A percentile compares a stretch with the other conserved stretches of the same genome.
Evolutionary conservation across 2,888 invertebrate species (phyloP).

Genomic region (Cheilosia vulpina): DNA sequence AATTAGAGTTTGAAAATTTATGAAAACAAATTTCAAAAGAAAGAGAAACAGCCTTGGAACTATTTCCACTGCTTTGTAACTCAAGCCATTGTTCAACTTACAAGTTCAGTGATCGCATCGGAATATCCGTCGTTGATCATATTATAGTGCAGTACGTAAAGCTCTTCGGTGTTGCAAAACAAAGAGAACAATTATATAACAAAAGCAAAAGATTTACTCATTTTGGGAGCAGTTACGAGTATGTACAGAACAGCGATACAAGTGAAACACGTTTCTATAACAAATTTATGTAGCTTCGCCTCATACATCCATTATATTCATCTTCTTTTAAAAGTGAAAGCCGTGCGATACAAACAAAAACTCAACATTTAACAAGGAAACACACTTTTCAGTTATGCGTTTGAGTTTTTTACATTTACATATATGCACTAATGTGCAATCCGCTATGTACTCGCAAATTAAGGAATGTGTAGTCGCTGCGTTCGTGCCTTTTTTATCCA

Average conservation of each 20-base stretch:
- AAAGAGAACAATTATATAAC: conserved; percentile 60
- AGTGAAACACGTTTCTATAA: conserved; percentile 23
- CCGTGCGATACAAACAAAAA: conserved; percentile 15
- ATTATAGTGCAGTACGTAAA: conserved; percentile 34
- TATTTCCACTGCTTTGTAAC: conserved; percentile 29
- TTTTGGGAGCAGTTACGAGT: not conserved
- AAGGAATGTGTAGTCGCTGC: not conserved
- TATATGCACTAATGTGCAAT: conserved; percentile 22
- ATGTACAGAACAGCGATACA: conserved; percentile 1
- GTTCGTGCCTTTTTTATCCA: not conserved
- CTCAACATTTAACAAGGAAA: conserved; percentile 16
- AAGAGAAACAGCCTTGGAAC: conserved; percentile 58
- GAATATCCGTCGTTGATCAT: conserved; percentile 28
- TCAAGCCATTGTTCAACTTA: conserved; percentile 47
- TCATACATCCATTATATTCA: conserved; percentile 17
- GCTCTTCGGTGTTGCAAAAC: conserved; percentile 45
- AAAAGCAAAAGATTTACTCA: conserved; percentile 15
- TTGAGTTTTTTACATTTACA: conserved; percentile 9
- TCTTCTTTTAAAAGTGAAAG: conserved; percentile 67
- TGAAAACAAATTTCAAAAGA: conserved; percentile 19
- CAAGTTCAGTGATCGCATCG: conserved; percentile 60
- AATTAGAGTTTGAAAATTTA: conserved; percentile 41
- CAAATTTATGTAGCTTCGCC: not conserved
- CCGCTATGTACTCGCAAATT: conserved; percentile 1
- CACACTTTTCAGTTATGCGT: conserved; percentile 36